Base-by-base conservation (phyloP, 2,888 invertebrate genomes). In the Oscheius sp. region DNA sequence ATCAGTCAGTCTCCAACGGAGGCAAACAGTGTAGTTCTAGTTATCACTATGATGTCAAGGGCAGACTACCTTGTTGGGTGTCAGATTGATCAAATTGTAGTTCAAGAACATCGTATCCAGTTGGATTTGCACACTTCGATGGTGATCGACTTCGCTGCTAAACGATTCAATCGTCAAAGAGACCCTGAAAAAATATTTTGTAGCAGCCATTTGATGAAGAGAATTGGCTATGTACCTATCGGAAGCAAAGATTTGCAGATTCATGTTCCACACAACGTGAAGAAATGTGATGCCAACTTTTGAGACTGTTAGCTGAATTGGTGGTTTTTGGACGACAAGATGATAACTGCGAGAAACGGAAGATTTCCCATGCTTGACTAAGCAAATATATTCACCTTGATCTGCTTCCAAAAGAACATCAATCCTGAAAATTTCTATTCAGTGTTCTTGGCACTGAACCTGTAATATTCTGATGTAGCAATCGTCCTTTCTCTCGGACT, bases 221-320 rank as follows among this genome's bases (percentile, higher is more conserved):
- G 9, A 47, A 5, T 17, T 28, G 6, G n/a, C n/a, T n/a, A n/a
- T n/a, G n/a, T 14, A 73, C 70, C 70, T 33, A 45, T 75, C 75
- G 0, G 71, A 71, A 14, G 75, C 75, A 26, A 51, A 36, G 22
- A 75, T 64, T 24, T 71, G 63, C 0, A 75, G 32, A 20, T 75
- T 75, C 26, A 62, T 68, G 30, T 71, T 75, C 75, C 75, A 75
- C 22, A 63, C 57, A n/a, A 75, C 33, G 26, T 75, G 73, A 32
- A 75, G 63, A 6, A 71, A 67, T n/a, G 75, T 67, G 0, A 67
- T 41, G 0, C 72, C 71, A 33, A 73, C 68, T 12, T 47, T 62
- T 14, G 72, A 65, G 0, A 68, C 67, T 28, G 69, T 69, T 6
- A 74, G 41, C 12, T 61, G 28, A 12, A 74, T 71, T 0, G 67